These are phyloP conservation scores for Encarsia formosa DNA, from an alignment of 2,888 invertebrate species.

Conservation along the genomic window DNA sequence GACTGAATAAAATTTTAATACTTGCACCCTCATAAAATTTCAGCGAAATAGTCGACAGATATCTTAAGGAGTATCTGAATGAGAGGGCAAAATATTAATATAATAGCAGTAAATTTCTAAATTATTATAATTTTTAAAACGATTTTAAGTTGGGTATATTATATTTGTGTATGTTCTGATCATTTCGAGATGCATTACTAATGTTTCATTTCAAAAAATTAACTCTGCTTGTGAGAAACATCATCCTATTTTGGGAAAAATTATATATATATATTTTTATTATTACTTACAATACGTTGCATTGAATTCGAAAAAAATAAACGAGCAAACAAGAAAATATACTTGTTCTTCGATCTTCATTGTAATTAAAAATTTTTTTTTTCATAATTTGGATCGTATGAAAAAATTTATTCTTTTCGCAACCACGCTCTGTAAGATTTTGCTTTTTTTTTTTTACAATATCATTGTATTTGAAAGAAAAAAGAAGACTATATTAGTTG, in stretches of 20 bases:
- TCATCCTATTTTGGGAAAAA: too few species aligned
- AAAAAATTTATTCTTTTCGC: too few species aligned
- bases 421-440: too few species aligned
- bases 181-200: slow-evolving; percentile 11
- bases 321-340: too few species aligned
- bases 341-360: too few species aligned
- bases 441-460: too few species aligned
- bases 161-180: slow-evolving; percentile 1
- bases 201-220: background rate
- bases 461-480: too few species aligned
- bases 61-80: slow-evolving; percentile 41
- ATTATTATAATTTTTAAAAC: slow-evolving; percentile 3
- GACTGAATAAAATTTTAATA: slow-evolving; percentile 31
- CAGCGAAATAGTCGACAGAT: slow-evolving; percentile 39
- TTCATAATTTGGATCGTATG: too few species aligned
- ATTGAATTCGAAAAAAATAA: slow-evolving; percentile 2
- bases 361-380: too few species aligned
- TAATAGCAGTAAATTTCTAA: slow-evolving; percentile 38
- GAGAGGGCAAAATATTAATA: slow-evolving; percentile 53
- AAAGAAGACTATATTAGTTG: too few species aligned
- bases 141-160: slow-evolving; percentile 13
- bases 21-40: slow-evolving; percentile 35
- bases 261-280: background rate
- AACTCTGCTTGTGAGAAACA: too few species aligned
- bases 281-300: background rate